Percentiles rank a stretch among this genome's conserved stretches.
Conservation (phyloP, 2,888 invertebrate species). For the Lasioglossum villosulum region DNA sequence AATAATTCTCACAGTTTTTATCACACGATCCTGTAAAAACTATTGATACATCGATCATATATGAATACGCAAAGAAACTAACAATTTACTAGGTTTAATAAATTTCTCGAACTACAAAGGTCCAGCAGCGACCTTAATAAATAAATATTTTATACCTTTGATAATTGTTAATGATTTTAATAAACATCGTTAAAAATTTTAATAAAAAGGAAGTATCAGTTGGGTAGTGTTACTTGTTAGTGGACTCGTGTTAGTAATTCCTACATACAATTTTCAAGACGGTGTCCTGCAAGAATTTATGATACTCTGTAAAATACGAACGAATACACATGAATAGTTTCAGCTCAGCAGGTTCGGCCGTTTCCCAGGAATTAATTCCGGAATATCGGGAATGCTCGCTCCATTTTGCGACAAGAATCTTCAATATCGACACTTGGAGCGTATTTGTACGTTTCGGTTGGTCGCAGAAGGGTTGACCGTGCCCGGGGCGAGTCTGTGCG, state of each 20-base stretch:
- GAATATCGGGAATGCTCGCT: neutral
- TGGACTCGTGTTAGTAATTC: neutral
- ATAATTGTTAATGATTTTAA: neutral
- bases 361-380: neutral
- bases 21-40: neutral
- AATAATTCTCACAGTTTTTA: neutral
- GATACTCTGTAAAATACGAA: neutral
- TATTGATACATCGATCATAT: neutral
- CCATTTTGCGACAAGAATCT: neutral
- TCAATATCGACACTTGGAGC: neutral
- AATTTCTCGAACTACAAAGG: neutral
- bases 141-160: neutral
- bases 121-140: too few relatives aligned
- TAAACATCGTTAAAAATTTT: too few relatives aligned
- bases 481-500: neutral
- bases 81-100: neutral
- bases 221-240: too few relatives aligned
- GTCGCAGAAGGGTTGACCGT: neutral
- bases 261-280: neutral
- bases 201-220: too few relatives aligned
- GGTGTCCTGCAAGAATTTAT: neutral
- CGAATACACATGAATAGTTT: neutral
- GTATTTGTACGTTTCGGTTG: neutral
- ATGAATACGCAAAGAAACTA: neutral
- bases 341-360: neutral